Evolutionary conservation across 64 coral and sea anemone genomes (phyloP).

Genomic region (Trachythela sp.): DNA sequence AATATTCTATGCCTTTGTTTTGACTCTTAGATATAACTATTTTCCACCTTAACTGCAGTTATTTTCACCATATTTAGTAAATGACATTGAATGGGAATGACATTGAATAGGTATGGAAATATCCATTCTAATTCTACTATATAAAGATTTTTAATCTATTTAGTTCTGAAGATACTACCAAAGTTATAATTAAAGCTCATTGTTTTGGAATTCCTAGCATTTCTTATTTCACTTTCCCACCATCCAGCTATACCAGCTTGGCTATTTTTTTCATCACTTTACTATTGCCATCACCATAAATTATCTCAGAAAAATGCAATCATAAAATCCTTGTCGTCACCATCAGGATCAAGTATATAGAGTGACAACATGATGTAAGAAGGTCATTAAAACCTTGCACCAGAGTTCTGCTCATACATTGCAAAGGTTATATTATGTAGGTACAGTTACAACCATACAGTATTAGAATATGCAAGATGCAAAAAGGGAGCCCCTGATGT

Average conservation of each 20-base stretch:
- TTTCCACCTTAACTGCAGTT: too few species aligned
- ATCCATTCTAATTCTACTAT: too few species aligned
- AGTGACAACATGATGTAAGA: not conserved
- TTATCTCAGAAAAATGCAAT: not conserved
- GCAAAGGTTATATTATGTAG: too few species aligned
- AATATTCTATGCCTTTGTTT: too few species aligned
- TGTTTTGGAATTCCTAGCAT: not conserved
- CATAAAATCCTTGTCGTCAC: not conserved
- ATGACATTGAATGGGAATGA: too few species aligned
- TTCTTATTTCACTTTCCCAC: not conserved
- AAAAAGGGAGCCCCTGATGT: too few species aligned
- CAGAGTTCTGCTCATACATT: not conserved
- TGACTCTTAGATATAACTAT: too few species aligned
- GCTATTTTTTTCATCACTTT: not conserved
- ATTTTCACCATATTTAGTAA: too few species aligned
- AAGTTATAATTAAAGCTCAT: not conserved
- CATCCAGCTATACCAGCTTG: not conserved
- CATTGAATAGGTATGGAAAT: too few species aligned
- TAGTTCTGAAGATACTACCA: not conserved
- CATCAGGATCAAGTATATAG: not conserved
- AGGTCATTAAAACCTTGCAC: not conserved
- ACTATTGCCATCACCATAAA: not conserved
- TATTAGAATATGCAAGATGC: too few species aligned
- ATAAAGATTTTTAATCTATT: not conserved
- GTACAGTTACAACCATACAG: too few species aligned